These are phyloP conservation scores for Sphyrna mokarran DNA, from an alignment of 2,113 vertebrate species.

Conservation along the genomic window DNA sequence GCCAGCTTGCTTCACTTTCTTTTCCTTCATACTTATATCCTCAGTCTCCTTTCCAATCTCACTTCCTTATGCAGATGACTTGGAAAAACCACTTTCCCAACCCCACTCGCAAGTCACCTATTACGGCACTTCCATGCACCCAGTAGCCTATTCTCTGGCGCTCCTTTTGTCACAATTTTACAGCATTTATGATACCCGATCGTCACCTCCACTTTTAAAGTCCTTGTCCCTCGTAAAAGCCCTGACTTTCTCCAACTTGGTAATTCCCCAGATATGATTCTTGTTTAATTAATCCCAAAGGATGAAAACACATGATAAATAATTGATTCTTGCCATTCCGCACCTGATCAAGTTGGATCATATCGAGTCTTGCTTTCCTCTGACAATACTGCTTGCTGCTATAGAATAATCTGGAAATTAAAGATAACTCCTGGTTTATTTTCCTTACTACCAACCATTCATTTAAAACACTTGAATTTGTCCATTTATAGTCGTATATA, in stretches of 20 bases:
- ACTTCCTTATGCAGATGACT: neutral
- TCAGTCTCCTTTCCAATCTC: neutral
- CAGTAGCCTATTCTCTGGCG: neutral
- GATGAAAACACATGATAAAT: neutral
- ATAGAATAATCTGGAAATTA: no score
- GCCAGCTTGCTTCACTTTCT: neutral
- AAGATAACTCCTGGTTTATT: no score
- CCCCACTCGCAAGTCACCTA: neutral
- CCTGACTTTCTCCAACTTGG: neutral
- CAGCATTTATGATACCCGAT: neutral
- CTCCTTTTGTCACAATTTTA: neutral
- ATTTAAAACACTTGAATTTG: neutral
- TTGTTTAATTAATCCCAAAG: neutral
- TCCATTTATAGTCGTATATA: neutral
- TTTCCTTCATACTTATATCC: neutral
- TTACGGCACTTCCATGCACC: neutral
- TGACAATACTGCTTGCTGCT: neutral
- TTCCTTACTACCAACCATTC: no score
- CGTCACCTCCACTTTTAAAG: neutral
- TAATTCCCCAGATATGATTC: neutral
- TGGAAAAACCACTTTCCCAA: neutral
- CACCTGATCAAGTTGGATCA: neutral
- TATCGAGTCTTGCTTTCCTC: neutral
- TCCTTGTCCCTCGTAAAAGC: neutral
- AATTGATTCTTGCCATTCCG: neutral